A percentile compares a stretch with the other conserved stretches of the same genome.
Evolutionary conservation across 2,113 vertebrate genomes (phyloP).

Genomic region (Notothenia rossii): DNA sequence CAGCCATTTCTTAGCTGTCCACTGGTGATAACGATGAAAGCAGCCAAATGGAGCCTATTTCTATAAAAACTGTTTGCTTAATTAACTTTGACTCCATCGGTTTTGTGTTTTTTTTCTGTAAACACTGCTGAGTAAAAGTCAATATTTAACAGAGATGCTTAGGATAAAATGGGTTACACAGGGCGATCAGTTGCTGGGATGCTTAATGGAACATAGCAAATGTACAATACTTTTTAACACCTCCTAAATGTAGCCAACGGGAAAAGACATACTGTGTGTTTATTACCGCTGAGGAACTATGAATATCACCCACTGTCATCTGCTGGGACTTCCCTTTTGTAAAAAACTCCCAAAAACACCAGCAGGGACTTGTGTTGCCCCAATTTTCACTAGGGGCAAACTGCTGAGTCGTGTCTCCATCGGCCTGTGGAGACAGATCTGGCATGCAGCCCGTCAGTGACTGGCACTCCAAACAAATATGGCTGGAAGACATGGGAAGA

Average conservation of each 20-base stretch:
- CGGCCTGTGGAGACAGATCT: constrained; percentile 49
- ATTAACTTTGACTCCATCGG: constrained; percentile 13
- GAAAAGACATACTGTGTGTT: constrained; percentile 32
- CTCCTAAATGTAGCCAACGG: constrained; percentile 19
- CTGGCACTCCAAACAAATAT: constrained; percentile 53
- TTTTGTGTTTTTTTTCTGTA: constrained; percentile 6
- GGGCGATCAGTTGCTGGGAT: constrained; percentile 8
- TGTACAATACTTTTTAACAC: not conserved
- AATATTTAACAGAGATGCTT: not conserved
- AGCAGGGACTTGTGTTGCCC: constrained; percentile 37
- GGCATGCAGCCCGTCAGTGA: constrained; percentile 34
- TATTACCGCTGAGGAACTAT: constrained; percentile 25
- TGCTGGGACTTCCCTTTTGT: constrained; percentile 29
- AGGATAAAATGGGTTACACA: not conserved
- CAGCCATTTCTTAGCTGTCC: constrained; percentile 31
- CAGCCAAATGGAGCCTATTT: constrained; percentile 23
- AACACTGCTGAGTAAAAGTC: not conserved
- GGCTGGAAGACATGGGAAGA: constrained; percentile 57
- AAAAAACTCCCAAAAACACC: constrained; percentile 52
- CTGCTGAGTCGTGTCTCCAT: constrained; percentile 32
- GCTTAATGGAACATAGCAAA: not conserved
- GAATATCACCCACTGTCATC: constrained; percentile 14
- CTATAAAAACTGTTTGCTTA: constrained; percentile 21
- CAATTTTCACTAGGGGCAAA: constrained; percentile 38
- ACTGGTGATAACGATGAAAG: constrained; percentile 40